Percentiles rank a stretch among this genome's conserved stretches.
These are phyloP conservation scores for Lydus trimaculatus DNA, from an alignment of 2,888 invertebrate species.

Conservation along the genomic window DNA sequence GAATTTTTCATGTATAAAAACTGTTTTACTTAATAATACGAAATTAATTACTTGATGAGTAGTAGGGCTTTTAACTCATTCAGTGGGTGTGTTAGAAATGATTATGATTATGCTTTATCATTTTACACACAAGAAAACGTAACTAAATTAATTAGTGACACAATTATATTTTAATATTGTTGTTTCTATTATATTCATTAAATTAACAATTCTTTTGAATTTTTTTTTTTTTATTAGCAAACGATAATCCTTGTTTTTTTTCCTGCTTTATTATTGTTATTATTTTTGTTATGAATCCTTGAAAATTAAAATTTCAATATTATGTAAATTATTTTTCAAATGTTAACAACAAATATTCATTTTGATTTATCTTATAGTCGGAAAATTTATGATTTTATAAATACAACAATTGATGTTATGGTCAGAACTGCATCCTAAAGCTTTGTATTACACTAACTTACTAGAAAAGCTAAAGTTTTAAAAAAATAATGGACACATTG, in stretches of 20 bases:
- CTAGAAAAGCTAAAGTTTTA: too few species aligned
- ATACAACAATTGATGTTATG: too few species aligned
- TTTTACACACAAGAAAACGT: neutral
- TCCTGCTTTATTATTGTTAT: neutral
- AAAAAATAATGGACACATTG: too few species aligned
- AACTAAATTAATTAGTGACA: neutral
- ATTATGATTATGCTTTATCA: neutral
- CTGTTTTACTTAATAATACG: neutral
- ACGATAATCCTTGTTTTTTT: too few species aligned
- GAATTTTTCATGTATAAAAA: neutral
- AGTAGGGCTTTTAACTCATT: neutral
- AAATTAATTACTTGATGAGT: neutral
- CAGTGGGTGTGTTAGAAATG: neutral
- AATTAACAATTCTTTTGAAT: conserved; percentile 1
- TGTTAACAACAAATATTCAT: neutral
- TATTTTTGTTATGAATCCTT: neutral
- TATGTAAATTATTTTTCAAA: neutral
- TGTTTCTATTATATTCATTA: neutral
- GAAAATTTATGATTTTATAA: too few species aligned
- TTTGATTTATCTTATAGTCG: neutral
- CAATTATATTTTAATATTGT: neutral
- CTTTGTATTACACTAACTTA: too few species aligned
- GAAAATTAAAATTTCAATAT: neutral
- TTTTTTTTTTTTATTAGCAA: neutral
- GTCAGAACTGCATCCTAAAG: too few species aligned